Evolutionary conservation across 1,140 invertebrate species (phyloP), one percentile per base, ranked within the genome.

Genomic region (Drosophila suzukii): DNA sequence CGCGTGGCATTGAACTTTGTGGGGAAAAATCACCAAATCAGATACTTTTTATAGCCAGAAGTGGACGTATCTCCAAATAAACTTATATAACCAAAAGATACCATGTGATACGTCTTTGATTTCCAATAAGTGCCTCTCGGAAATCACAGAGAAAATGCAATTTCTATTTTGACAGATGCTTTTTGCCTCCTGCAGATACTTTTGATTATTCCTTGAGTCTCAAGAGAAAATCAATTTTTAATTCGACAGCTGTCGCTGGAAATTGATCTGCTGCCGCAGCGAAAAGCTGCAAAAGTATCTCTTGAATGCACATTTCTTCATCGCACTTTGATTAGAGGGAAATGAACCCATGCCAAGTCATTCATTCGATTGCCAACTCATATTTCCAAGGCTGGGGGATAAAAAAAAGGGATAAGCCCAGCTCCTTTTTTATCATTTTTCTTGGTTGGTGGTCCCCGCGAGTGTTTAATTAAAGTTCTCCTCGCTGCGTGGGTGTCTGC

Each of bases 1-100:
- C 82, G 61, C 83, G 79, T 89, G 83, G 79, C 80, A 76, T 67
- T 86, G 82, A 85, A 85, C 81, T 81, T 73, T 72, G 39, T 34
- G 39, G 51, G 50, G 10, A 12, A 51, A 43, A 57, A 34, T 12
- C 43, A 68, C 36, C n/a, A 39, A 68, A 32, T 11, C 24, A 72
- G 73, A 73, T 58, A 65, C 67, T 20, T 20, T 20, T 20, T 20
- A 20, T 20, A 20, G 20, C 20, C 20, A 20, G 20, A 20, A 20
- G 20, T 20, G 20, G 20, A 20, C 27, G 3, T 1, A 4, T 27
- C 0, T 34, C 3, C 10, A n/a, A 47, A 17, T 20, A 51, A 17
- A 11, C 41, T 46, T 44, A 12, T 17, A 5, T 34, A 11, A 41
- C n/a, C 0, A 15, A 15, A 15, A 55, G 38, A 20, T 51, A 30